Evolutionary conservation across 2,113 vertebrate genomes (phyloP).

Genomic region (Atherinomorus stipes): DNA sequence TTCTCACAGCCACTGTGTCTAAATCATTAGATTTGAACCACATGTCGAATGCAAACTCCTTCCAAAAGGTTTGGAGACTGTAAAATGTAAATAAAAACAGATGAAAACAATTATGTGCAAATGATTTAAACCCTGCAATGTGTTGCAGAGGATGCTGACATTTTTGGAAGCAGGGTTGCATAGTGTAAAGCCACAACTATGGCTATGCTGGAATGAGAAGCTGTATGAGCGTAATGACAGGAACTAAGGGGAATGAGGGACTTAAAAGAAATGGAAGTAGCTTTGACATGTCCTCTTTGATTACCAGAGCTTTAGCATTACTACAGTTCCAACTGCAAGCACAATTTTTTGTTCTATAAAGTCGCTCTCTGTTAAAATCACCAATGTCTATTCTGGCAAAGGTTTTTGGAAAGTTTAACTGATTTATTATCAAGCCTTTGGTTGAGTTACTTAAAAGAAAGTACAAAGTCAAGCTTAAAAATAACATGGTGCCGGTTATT

Average conservation of each 20-base stretch:
- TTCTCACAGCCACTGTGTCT: constrained; percentile 14
- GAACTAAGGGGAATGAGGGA: background rate
- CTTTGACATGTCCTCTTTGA: background rate
- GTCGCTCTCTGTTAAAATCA: constrained; percentile 19
- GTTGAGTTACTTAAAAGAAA: constrained; percentile 22
- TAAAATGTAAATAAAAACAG: constrained; percentile 6
- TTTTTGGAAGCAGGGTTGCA: background rate
- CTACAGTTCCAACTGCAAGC: background rate
- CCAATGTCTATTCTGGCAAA: background rate
- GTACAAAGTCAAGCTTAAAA: no score
- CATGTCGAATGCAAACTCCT: background rate
- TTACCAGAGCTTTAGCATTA: background rate
- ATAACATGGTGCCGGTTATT: constrained; percentile 40
- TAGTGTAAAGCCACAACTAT: background rate
- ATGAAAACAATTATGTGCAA: constrained; percentile 7
- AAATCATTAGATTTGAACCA: constrained; percentile 10
- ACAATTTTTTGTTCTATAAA: constrained; percentile 4
- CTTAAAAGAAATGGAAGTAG: background rate
- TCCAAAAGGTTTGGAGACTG: background rate
- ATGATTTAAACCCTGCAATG: background rate
- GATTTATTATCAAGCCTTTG: no score
- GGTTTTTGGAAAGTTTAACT: constrained; percentile 46
- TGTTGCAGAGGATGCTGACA: background rate
- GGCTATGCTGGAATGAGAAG: background rate
- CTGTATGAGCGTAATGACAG: background rate